A percentile compares a stretch with the other conserved stretches of the same genome.
Conservation (phyloP, 2,113 vertebrate species). For the Cichladusa arquata region DNA sequence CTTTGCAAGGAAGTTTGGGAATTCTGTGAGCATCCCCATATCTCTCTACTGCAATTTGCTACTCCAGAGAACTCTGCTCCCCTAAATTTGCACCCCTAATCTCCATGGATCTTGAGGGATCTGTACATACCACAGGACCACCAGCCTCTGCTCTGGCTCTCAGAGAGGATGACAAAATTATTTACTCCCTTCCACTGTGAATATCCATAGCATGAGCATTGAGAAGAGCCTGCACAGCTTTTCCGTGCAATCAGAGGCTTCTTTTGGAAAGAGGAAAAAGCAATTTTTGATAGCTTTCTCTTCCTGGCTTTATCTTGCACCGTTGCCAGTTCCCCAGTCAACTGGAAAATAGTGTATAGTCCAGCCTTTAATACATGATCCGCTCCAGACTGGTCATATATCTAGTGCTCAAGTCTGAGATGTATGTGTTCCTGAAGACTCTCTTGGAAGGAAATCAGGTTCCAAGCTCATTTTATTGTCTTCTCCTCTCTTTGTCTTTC, state of each 20-base stretch:
- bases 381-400: not conserved
- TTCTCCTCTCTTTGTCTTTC: not conserved
- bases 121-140: not conserved
- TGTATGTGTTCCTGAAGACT: not conserved
- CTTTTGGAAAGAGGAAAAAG: not conserved
- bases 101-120: not conserved
- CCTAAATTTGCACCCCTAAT: not conserved
- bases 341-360: not conserved
- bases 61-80: not conserved
- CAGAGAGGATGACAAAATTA: not conserved
- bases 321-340: not conserved
- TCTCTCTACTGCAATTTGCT: not conserved
- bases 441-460: not conserved
- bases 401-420: not conserved
- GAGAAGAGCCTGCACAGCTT: not conserved
- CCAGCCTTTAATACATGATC: not conserved
- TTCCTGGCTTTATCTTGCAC: not conserved
- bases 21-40: not conserved
- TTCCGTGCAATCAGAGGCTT: not conserved
- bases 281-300: not conserved
- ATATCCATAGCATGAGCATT: not conserved
- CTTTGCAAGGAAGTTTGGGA: not conserved
- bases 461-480: not conserved
- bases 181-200: not conserved
- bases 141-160: not conserved